Evolutionary conservation across 2,888 invertebrate species (phyloP).

Genomic region (Pyrgus malvae): DNA sequence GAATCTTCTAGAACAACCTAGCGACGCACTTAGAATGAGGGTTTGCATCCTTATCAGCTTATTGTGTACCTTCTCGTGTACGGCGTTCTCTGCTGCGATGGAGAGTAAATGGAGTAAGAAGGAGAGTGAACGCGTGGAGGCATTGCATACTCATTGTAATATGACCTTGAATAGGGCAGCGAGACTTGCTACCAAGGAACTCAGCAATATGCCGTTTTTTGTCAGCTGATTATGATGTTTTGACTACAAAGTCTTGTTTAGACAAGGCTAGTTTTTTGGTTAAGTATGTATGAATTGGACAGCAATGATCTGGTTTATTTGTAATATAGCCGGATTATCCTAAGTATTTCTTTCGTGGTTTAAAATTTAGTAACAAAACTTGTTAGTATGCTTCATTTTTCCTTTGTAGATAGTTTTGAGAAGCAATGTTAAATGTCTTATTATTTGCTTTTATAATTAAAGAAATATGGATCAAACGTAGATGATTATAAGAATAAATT

Average conservation of each 20-base stretch:
- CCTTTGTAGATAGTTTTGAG: too few relatives aligned
- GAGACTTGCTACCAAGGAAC: conserved; percentile 77
- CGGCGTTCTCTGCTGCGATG: conserved; percentile 81
- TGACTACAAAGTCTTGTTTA: too few relatives aligned
- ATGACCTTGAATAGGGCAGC: conserved; percentile 83
- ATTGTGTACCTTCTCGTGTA: conserved; percentile 85
- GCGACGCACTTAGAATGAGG: conserved; percentile 82
- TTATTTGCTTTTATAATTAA: too few relatives aligned
- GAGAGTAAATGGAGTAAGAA: conserved; percentile 83
- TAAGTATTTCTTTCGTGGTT: too few relatives aligned
- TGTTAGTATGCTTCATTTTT: too few relatives aligned
- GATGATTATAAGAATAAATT: too few relatives aligned
- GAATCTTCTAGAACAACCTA: conserved; percentile 80
- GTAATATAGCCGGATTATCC: too few relatives aligned
- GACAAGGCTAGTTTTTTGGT: too few relatives aligned
- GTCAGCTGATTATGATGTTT: conserved; percentile 34
- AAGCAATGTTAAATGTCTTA: too few relatives aligned
- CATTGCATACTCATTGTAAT: conserved; percentile 83
- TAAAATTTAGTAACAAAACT: too few relatives aligned
- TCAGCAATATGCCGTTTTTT: conserved; percentile 79
- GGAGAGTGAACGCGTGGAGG: conserved; percentile 82
- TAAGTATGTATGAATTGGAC: background rate
- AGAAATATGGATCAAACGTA: too few relatives aligned
- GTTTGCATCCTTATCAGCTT: conserved; percentile 87
- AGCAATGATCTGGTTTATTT: too few relatives aligned